A percentile compares a stretch with the other conserved stretches of the same genome.
phyloP scores from a whole-genome alignment of 2,113 vertebrate species.

The Sus scrofa region DNA sequence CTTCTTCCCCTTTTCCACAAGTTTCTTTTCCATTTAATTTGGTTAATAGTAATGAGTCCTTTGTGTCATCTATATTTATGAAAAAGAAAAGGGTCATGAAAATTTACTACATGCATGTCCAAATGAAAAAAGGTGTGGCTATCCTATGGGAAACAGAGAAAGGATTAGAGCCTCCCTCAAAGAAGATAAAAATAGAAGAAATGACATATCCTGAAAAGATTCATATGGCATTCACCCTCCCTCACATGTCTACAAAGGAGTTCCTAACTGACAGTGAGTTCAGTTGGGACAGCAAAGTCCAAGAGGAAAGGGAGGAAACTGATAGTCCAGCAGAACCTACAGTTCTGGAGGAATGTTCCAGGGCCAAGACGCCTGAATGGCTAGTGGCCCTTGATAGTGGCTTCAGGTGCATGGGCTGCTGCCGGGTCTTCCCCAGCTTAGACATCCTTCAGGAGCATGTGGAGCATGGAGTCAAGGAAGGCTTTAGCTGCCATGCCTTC shows the following conservation, averaged over 20 bases:
- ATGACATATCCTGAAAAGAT: not conserved
- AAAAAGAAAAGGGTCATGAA: not conserved
- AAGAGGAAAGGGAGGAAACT: not conserved
- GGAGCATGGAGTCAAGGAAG: not conserved
- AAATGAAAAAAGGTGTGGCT: not conserved
- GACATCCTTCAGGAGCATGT: not conserved
- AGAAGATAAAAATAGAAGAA: not conserved
- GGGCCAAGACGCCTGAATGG: not conserved
- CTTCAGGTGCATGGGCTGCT: slow-evolving; percentile 18
- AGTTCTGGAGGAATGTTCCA: not conserved
- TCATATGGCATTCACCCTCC: fast-evolving
- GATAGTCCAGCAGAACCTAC: fast-evolving
- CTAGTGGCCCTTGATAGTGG: not conserved
- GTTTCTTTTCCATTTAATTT: not conserved
- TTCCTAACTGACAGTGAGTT: not conserved
- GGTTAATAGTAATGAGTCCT: fast-evolving
- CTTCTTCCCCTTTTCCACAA: too few relatives aligned
- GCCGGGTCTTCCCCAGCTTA: not conserved
- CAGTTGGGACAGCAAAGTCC: fast-evolving
- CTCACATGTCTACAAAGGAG: fast-evolving
- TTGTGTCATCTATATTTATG: fast-evolving
- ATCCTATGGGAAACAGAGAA: not conserved
- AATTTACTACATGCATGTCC: not conserved
- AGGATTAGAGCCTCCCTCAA: not conserved
- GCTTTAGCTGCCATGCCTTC: slow-evolving; percentile 37